Percentiles rank a stretch among this genome's conserved stretches.
Evolutionary conservation across 2,888 invertebrate genomes (phyloP).

Genomic region (Drosophila nr. medialis): DNA sequence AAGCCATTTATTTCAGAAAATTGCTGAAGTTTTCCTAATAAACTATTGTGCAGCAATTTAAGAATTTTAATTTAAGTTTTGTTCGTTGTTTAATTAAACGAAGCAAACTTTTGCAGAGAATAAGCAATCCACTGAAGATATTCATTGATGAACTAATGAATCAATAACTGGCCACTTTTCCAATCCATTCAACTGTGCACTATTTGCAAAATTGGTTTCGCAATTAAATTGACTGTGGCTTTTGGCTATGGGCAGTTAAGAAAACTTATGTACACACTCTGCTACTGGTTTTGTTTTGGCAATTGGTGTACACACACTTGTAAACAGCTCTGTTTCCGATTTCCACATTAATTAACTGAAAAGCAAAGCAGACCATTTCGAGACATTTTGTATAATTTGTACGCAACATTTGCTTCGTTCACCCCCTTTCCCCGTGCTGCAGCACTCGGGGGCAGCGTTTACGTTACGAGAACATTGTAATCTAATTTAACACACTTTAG

Average conservation of each 20-base stretch:
- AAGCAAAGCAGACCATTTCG: conserved; percentile 19
- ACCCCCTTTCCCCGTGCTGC: not conserved
- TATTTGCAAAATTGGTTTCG: not conserved
- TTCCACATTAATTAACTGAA: conserved; percentile 47
- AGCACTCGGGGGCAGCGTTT: conserved; percentile 38
- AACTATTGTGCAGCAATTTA: not conserved
- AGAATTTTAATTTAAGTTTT: not conserved
- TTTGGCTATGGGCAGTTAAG: conserved; percentile 2
- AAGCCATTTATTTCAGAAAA: not conserved
- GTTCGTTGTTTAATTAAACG: not conserved
- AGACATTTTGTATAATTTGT: conserved; percentile 37
- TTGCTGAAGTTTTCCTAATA: not conserved
- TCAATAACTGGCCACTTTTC: conserved; percentile 18
- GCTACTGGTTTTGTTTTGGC: not conserved
- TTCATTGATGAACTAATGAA: not conserved
- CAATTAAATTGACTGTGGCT: conserved; percentile 21
- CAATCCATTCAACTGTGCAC: not conserved
- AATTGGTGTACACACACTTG: not conserved
- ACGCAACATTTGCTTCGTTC: conserved; percentile 29
- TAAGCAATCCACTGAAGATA: not conserved
- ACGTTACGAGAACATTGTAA: conserved; percentile 77
- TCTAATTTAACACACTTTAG: conserved; percentile 81
- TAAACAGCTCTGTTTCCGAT: conserved; percentile 28
- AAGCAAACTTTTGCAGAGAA: not conserved
- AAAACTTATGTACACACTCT: not conserved